Base-by-base conservation (phyloP, 2,113 vertebrate genomes). In the Cygnus atratus region DNA sequence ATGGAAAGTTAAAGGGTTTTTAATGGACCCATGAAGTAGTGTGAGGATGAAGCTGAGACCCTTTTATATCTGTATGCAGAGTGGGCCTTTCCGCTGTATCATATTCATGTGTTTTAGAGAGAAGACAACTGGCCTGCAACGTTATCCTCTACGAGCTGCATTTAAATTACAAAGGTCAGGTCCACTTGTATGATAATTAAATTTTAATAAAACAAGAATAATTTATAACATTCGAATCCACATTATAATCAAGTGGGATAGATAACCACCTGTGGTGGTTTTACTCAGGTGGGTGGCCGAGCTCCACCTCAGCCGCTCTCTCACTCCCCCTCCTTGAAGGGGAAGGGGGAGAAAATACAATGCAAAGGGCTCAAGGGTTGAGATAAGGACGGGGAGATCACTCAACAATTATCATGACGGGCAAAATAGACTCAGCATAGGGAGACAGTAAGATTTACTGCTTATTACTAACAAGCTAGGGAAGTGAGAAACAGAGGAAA, bases 121-220 rank as follows among this genome's bases (percentile, higher is more conserved):
- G 61, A 83, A 73, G 41, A 70, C 31, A 66, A 73, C 71, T 19
- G 41, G 29, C 68, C 26, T 75, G 8, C 65, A 81, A 52, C 13
- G 57, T 37, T 59, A 61, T 54, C 84, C 15, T 46, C 16, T 19
- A 4, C 20, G 26, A 52, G 14, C 37, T 82, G 24, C 54, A 72
- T 93, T 88, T 82, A 87, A 92, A 81, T 88, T 41, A 37, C n/a
- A 62, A 65, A 88, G 41, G 25, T 66, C 76, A 63, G 39, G 21
- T 55, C 75, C 66, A 84, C 59, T 86, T 75, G 20, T 62, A 70
- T 2, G 14, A 28, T 65, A 93, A 90, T 83, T 78, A 74, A 46
- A 87, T 79, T 84, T 89, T 92, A 84, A 93, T 75, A 72, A 81
- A 90, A 72, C 67, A 61, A 87, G 65, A 77, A 88, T 84, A 81